Evolutionary conservation across 2,888 invertebrate genomes (phyloP), one percentile per base, ranked within the genome.

Genomic region (Andrena chrysosceles): DNA sequence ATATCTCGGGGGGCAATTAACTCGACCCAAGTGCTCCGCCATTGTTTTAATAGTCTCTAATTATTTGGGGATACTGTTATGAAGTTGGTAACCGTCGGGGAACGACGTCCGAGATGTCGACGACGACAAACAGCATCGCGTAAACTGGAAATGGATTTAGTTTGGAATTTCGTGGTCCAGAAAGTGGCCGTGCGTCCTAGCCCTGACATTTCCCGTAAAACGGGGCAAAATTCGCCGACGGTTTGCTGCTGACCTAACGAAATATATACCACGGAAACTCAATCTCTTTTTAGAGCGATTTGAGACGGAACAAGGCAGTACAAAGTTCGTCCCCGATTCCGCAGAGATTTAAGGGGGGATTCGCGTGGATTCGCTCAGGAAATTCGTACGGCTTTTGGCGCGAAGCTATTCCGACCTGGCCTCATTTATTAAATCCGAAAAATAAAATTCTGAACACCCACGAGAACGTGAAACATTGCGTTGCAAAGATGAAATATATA

Each of bases 111-210:
- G 76, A 81, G 42, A 81, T 76, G 78, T 70, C 80, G 80, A 31
- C 73, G 76, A 31, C 71, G 82, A 77, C 72, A 83, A 83, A 87
- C 81, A 81, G 77, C 78, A 73, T 31, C 56, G 70, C 48, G 77
- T 74, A 83, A 86, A 87, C 87, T 75, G 78, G 70, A 80, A 87
- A 87, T 81, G 81, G 87, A 87, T 87, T 86, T 78, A 86, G 85
- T 85, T 87, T 69, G 79, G 85, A 87, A 87, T 87, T 77, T 79
- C 66, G 67, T 60, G 79, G 81, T 69, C 75, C 75, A 70, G 81
- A 83, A 79, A 83, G 64, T 77, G 68, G 75, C 64, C 77, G 77
- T 52, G 76, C 71, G 71, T 75, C 42, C 74, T 75, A 74, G 81
- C 75, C 74, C 56, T 64, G 72, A 81, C 78, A 69, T 63, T 72